Conservation (phyloP, 2,888 invertebrate species). For the Latrodectus hesperus region DNA sequence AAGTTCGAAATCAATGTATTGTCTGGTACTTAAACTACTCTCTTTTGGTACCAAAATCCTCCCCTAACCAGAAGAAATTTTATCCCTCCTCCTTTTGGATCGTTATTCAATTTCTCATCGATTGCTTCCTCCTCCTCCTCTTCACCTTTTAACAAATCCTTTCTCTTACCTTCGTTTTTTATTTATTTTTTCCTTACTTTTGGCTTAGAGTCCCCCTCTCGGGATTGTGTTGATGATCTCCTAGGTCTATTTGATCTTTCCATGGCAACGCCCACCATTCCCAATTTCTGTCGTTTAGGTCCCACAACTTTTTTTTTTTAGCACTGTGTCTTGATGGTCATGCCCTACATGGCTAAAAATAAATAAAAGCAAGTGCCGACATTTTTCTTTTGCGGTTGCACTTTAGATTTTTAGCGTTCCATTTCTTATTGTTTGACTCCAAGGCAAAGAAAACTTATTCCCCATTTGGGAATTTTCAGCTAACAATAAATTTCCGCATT, state of each 20-base stretch:
- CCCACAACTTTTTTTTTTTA: neutral
- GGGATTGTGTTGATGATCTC: constrained; percentile 60
- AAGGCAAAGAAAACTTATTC: too few relatives aligned
- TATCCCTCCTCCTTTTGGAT: constrained; percentile 4
- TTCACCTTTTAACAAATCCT: constrained; percentile 25
- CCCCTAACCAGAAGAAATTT: too few relatives aligned
- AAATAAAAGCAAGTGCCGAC: constrained; percentile 1
- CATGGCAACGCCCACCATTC: constrained; percentile 7
- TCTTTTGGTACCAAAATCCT: too few relatives aligned
- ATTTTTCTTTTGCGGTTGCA: neutral
- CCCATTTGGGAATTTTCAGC: too few relatives aligned
- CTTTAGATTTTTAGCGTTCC: neutral
- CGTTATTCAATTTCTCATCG: constrained; percentile 66
- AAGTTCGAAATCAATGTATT: neutral
- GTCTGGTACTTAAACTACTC: neutral
- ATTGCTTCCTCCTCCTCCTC: constrained; percentile 20
- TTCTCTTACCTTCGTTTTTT: neutral
- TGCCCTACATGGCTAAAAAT: constrained; percentile 2
- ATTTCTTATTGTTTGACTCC: too few relatives aligned
- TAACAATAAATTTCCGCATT: too few relatives aligned
- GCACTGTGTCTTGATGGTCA: constrained; percentile 30
- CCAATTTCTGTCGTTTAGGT: constrained; percentile 14
- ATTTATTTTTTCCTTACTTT: constrained; percentile 12
- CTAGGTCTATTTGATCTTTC: constrained; percentile 46
- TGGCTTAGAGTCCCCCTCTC: constrained; percentile 23